Evolutionary conservation across 1,140 invertebrate species (phyloP).

Genomic region (Homarus americanus): DNA sequence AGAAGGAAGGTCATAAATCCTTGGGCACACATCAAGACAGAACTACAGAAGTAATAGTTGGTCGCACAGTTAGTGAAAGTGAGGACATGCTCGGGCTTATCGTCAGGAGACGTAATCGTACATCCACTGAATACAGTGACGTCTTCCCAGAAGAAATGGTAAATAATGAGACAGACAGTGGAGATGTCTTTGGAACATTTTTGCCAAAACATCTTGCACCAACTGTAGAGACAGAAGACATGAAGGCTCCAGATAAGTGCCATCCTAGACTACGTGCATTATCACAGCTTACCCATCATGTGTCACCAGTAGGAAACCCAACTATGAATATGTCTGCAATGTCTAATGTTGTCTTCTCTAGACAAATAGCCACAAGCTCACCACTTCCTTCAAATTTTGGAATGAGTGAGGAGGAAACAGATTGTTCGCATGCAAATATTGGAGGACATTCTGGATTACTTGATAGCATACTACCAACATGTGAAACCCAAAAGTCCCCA

Average conservation of each 20-base stretch:
- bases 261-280: slow-evolving; percentile 66
- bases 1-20: neutral
- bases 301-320: slow-evolving; percentile 65
- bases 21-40: neutral
- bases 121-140: slow-evolving; percentile 27
- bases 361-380: slow-evolving; percentile 71
- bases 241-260: slow-evolving; percentile 26
- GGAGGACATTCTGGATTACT: neutral
- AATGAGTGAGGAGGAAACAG: neutral
- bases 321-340: neutral
- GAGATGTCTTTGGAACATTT: neutral
- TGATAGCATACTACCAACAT: neutral
- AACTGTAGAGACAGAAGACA: neutral
- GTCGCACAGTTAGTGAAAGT: neutral
- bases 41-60: neutral
- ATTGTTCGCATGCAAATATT: neutral
- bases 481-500: neutral
- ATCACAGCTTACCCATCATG: slow-evolving; percentile 65
- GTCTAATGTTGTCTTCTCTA: slow-evolving; percentile 1
- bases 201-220: neutral
- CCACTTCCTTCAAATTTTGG: slow-evolving; percentile 52
- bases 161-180: neutral
- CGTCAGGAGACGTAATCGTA: neutral
- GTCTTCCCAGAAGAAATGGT: slow-evolving; percentile 3
- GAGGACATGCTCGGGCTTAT: neutral